Conservation (phyloP, 2,113 vertebrate species). For the Chamaea fasciata region DNA sequence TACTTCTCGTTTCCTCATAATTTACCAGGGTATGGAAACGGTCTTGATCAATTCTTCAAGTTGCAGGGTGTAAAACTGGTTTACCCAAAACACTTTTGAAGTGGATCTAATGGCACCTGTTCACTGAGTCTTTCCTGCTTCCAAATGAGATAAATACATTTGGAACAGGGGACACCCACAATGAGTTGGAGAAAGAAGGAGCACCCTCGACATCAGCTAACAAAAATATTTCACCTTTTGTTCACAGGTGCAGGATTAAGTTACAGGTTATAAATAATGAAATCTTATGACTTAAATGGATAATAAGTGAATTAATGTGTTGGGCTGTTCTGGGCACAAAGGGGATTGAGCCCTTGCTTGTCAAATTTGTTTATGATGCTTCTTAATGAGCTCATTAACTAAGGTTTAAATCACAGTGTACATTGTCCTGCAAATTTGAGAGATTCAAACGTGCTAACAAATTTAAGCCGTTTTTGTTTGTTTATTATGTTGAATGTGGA, state of each 20-base stretch:
- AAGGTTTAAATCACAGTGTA: background rate
- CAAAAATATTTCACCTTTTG: background rate
- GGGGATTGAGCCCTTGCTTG: background rate
- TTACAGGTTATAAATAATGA: background rate
- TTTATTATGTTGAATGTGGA: background rate
- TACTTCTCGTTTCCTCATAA: background rate
- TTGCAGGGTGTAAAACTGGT: background rate
- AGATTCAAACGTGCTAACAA: background rate
- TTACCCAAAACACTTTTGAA: background rate
- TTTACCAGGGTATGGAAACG: background rate
- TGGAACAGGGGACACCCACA: too few relatives aligned
- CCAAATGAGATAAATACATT: background rate
- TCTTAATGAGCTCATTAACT: background rate
- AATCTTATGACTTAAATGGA: background rate
- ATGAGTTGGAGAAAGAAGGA: background rate
- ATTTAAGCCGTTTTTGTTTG: background rate
- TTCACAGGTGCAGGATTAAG: background rate
- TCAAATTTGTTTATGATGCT: background rate
- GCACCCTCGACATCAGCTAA: background rate
- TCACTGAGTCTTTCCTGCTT: background rate
- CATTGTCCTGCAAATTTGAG: background rate
- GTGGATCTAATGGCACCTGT: background rate
- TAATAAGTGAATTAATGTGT: background rate
- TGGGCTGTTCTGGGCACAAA: background rate
- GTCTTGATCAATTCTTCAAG: background rate